Evolutionary conservation across 2,888 invertebrate genomes (phyloP).

Genomic region (Meghimatium bilineatum): DNA sequence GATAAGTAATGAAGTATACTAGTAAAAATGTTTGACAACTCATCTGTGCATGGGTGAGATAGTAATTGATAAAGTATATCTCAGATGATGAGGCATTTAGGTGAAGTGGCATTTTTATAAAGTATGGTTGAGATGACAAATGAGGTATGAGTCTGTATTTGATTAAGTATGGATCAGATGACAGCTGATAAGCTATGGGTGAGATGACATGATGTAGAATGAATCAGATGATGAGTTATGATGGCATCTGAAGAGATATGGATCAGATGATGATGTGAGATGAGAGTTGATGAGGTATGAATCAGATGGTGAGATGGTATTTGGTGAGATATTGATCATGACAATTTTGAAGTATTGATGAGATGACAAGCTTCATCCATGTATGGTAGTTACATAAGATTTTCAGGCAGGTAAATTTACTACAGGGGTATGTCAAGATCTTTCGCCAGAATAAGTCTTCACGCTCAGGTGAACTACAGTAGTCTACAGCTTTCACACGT

Average conservation of each 20-base stretch:
- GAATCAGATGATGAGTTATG: not conserved
- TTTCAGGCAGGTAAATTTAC: no score
- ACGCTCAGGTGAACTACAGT: no score
- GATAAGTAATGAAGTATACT: not conserved
- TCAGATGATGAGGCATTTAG: not conserved
- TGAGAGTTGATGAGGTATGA: not conserved
- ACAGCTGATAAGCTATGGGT: not conserved
- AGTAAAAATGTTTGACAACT: not conserved
- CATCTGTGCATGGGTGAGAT: not conserved
- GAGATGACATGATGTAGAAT: no score
- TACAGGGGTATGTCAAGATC: no score
- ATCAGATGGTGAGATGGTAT: not conserved
- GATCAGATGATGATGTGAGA: not conserved
- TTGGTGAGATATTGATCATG: no score
- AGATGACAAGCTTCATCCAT: no score
- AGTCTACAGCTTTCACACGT: no score
- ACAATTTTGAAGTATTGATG: no score
- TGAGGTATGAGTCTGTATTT: no score
- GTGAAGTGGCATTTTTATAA: not conserved
- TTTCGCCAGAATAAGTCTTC: no score
- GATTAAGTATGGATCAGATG: not conserved
- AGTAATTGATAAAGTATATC: not conserved
- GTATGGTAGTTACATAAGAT: no score
- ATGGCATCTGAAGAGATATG: no score
- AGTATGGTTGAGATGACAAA: not conserved